Percentiles rank a stretch among this genome's conserved stretches.
Evolutionary conservation across 2,888 invertebrate species (phyloP).

Genomic region (Sphinx pinastri): DNA sequence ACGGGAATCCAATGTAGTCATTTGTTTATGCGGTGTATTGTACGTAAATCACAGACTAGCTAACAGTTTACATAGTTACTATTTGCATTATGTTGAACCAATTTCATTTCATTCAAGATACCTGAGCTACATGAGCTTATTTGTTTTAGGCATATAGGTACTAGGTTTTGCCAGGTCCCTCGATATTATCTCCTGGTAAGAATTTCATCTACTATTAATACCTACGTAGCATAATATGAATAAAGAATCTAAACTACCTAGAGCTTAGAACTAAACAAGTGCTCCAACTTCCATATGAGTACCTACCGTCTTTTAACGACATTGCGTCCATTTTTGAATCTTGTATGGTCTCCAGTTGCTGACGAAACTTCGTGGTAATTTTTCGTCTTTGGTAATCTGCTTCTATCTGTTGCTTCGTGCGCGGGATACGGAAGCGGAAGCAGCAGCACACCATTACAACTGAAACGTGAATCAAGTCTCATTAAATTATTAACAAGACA

Average conservation of each 20-base stretch:
- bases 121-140: too few species aligned
- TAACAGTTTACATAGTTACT: not conserved
- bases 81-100: too few species aligned
- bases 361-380: constrained; percentile 92
- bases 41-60: not conserved
- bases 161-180: too few species aligned
- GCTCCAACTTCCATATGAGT: not conserved
- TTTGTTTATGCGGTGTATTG: constrained; percentile 18
- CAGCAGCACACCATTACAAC: constrained; percentile 95
- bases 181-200: too few species aligned
- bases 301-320: constrained; percentile 88
- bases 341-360: constrained; percentile 91
- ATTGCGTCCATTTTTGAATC: constrained; percentile 94
- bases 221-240: too few species aligned
- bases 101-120: too few species aligned
- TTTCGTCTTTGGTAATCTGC: constrained; percentile 94
- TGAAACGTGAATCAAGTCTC: constrained; percentile 52
- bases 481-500: too few species aligned
- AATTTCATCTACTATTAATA: too few species aligned
- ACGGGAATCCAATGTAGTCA: constrained; percentile 25
- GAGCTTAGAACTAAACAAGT: not conserved
- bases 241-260: not conserved
- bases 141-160: too few species aligned
- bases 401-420: constrained; percentile 97
- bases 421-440: constrained; percentile 94